Evolutionary conservation across 2,888 invertebrate species (phyloP), one percentile per base, ranked within the genome.

Genomic region (Drosophila pseudotalamancana): DNA sequence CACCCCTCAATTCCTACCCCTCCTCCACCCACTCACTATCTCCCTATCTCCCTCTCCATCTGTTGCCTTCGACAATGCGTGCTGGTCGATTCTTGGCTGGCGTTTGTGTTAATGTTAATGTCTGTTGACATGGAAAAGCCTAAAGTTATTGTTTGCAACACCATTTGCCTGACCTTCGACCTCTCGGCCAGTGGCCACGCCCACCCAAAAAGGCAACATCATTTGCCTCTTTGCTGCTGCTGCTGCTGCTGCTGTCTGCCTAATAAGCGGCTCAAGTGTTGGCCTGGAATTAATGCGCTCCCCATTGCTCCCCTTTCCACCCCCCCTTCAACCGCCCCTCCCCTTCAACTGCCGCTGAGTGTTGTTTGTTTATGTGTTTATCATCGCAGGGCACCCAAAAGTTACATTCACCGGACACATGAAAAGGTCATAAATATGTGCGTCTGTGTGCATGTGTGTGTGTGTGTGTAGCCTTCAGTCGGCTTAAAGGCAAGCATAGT

Each of bases 191-290:
- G 46, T 34, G 40, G 49, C 55, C 53, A 65, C 55, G 39, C 73
- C 69, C 56, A 42, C 5, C 43, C 42, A 32, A 50, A 51, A 62
- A 46, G 70, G 51, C 77, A 42, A 53, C 72, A 79, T 76, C 67
- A 79, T 79, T 79, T 79, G 74, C 68, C 80, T 79, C 35, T 59
- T 45, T 29, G 55, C 40, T 35, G 48, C 29, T 8, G 42, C 25
- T 11, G 18, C 18, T 43, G 18, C 4, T 43, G 2, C 9, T 40
- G 3, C 3, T 37, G 23, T 12, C 39, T 60, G 77, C 62, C 79
- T 84, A 81, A 81, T 84, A 81, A 84, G 84, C 74, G 78, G 76
- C 79, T 84, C 82, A 81, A 81, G 81, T 81, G 81, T 61, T 84
- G 78, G 84, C 61, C 71, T 78, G 79, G 81, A 78, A 84, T 84